These are phyloP conservation scores for Latrodectus geometricus DNA, from an alignment of 1,140 invertebrate species.

Conservation along the genomic window DNA sequence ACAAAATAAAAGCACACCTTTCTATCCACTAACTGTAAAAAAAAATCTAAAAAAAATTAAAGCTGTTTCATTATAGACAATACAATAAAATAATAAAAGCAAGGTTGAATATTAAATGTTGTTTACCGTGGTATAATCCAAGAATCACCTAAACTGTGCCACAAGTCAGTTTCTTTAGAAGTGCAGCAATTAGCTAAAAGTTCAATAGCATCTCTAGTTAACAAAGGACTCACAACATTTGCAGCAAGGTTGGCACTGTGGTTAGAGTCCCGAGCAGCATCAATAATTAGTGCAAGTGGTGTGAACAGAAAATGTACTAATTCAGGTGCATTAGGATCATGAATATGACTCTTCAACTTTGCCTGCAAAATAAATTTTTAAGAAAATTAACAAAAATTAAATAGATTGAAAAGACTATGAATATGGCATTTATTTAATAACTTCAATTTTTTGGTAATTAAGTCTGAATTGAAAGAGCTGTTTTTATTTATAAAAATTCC, in stretches of 20 bases:
- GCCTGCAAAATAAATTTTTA: conserved; percentile 38
- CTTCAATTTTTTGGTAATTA: no score
- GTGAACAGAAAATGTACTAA: conserved; percentile 99
- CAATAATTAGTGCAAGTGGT: conserved; percentile 92
- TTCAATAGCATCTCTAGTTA: conserved; percentile 95
- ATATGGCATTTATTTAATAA: no score
- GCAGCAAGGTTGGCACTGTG: conserved; percentile 67
- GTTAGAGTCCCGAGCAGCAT: conserved; percentile 58
- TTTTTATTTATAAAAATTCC: no score
- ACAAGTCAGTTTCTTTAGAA: conserved; percentile 97
- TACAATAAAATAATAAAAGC: no score
- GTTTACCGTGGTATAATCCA: conserved; percentile 74
- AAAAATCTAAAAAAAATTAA: no score
- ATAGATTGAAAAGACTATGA: no score
- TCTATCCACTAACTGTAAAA: no score
- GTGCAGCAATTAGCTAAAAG: conserved; percentile 96
- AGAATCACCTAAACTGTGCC: conserved; percentile 94
- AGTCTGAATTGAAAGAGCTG: no score
- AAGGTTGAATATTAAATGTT: background rate
- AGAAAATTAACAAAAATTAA: background rate
- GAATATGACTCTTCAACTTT: conserved; percentile 75
- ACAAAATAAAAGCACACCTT: no score
- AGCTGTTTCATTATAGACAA: no score
- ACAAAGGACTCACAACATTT: conserved; percentile 88
- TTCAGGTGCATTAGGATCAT: conserved; percentile 98